Conservation (phyloP, 2,797 vertebrate genomes). For the Tangara arthus region DNA sequence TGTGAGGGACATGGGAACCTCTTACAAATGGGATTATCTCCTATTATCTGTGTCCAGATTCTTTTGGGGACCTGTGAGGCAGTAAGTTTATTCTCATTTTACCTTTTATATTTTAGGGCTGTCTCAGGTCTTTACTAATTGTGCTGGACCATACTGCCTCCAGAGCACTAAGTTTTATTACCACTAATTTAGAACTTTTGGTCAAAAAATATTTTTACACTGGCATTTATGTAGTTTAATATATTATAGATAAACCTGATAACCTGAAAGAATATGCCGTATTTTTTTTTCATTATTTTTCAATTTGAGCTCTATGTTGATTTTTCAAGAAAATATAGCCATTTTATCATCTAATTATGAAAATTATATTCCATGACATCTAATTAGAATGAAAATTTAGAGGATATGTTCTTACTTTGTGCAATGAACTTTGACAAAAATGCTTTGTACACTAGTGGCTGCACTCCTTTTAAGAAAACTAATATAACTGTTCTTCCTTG, state of each 20-base stretch:
- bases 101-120: conserved; percentile 34
- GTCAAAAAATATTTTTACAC: conserved; percentile 24
- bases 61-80: not conserved
- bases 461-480: conserved; percentile 24
- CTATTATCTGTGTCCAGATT: not conserved
- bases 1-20: not conserved
- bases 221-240: conserved; percentile 1
- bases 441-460: conserved; percentile 12
- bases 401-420: conserved; percentile 6
- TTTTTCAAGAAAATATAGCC: not conserved
- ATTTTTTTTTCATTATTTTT: not conserved
- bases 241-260: not conserved
- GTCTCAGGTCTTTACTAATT: conserved; percentile 37
- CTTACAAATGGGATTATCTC: not conserved
- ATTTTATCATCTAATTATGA: not conserved
- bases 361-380: not conserved
- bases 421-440: conserved; percentile 30
- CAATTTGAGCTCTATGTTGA: not conserved
- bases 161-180: conserved; percentile 11
- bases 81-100: not conserved
- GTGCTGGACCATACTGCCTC: not conserved
- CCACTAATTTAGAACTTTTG: not conserved
- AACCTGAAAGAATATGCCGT: not conserved
- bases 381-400: conserved; percentile 7
- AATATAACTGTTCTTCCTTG: not conserved